A percentile compares a stretch with the other conserved stretches of the same genome.
Evolutionary conservation across 2,113 vertebrate genomes (phyloP).

Genomic region (Thunnus maccoyii): DNA sequence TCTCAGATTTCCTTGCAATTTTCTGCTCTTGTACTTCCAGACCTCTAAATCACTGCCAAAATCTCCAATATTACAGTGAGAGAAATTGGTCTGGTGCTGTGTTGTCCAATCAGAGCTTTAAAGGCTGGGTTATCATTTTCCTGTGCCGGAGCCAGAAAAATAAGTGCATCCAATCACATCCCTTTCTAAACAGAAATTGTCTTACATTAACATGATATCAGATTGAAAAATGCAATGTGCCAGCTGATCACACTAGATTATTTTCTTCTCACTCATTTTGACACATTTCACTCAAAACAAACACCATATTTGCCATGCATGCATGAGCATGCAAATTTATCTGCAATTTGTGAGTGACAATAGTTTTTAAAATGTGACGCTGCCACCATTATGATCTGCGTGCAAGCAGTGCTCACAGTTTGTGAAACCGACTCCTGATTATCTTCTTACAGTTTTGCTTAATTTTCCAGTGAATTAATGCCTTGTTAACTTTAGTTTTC

Average conservation of each 20-base stretch:
- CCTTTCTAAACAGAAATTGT: background rate
- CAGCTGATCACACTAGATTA: too few relatives aligned
- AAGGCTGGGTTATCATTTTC: too few relatives aligned
- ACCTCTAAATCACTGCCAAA: too few relatives aligned
- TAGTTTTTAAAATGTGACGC: too few relatives aligned
- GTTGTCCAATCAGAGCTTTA: too few relatives aligned
- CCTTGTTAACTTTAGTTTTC: background rate
- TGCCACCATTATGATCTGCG: background rate
- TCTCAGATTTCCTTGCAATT: too few relatives aligned
- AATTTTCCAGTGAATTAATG: background rate
- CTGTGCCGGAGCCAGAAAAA: too few relatives aligned
- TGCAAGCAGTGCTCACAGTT: background rate
- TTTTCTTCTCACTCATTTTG: background rate
- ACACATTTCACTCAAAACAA: conserved; percentile 1
- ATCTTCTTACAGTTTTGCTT: background rate
- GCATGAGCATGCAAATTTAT: background rate
- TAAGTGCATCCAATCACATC: too few relatives aligned
- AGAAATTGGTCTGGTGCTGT: too few relatives aligned
- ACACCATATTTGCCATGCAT: background rate
- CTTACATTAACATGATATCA: background rate
- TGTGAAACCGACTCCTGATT: background rate
- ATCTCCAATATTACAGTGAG: too few relatives aligned
- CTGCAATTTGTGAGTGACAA: background rate
- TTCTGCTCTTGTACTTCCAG: too few relatives aligned
- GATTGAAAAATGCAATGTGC: background rate